A percentile compares a stretch with the other conserved stretches of the same genome.
These are phyloP conservation scores for Papilio glaucus DNA, from an alignment of 1,140 invertebrate species.

Conservation along the genomic window DNA sequence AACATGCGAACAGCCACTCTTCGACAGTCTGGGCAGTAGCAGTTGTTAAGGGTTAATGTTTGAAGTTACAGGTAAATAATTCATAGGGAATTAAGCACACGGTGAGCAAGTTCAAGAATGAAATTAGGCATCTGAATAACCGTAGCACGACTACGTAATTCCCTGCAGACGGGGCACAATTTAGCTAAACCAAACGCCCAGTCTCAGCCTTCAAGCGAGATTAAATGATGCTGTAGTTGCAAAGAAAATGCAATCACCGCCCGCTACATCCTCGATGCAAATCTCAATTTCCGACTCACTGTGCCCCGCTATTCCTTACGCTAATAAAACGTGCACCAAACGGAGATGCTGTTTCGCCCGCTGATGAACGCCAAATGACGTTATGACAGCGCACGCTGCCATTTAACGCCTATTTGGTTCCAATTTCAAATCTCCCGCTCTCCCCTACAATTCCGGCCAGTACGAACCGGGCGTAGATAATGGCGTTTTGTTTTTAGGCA, in stretches of 20 bases:
- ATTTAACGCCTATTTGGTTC: slow-evolving; percentile 84
- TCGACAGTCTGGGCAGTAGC: too few species aligned
- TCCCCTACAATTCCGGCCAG: slow-evolving; percentile 73
- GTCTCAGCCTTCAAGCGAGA: slow-evolving; percentile 63
- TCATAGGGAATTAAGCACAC: slow-evolving; percentile 33
- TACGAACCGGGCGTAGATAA: slow-evolving; percentile 72
- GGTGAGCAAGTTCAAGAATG: slow-evolving; percentile 35
- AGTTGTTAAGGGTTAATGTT: too few species aligned
- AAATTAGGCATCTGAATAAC: slow-evolving; percentile 2
- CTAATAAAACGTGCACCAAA: slow-evolving; percentile 82
- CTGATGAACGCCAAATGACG: slow-evolving; percentile 82
- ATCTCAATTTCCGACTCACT: slow-evolving; percentile 79
- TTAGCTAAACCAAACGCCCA: slow-evolving; percentile 59
- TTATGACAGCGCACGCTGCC: slow-evolving; percentile 81
- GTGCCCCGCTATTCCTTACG: slow-evolving; percentile 81
- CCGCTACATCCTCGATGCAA: slow-evolving; percentile 73
- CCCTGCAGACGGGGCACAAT: slow-evolving; percentile 50
- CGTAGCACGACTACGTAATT: not conserved
- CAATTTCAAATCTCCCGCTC: slow-evolving; percentile 81
- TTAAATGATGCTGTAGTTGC: slow-evolving; percentile 79
- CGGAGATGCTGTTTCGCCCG: slow-evolving; percentile 78
- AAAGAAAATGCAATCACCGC: slow-evolving; percentile 82
- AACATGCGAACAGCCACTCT: too few species aligned
- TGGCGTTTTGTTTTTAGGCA: slow-evolving; percentile 68
- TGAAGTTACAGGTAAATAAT: not conserved